Evolutionary conservation across 2,888 invertebrate species (phyloP), one percentile per base, ranked within the genome.

Genomic region (Ligdia adustata): DNA sequence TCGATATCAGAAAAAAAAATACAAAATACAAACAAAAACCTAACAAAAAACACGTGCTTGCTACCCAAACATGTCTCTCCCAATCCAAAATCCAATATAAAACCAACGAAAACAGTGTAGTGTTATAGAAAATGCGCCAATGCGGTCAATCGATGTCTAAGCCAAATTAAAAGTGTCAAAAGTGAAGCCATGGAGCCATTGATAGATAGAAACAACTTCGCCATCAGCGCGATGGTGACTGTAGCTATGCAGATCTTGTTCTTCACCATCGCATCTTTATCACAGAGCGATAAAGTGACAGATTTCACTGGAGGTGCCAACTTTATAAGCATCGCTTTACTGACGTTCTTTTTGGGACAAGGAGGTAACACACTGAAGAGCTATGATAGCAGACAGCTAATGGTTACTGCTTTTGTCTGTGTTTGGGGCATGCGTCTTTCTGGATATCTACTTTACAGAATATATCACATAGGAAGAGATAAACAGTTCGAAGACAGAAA

Each of bases 221-320:
- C 95, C 57, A 94, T 97, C 57, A 96, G 96, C 82, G 96, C 95
- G 15, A 95, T 96, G 81, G 95, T 96, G 34, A 95, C 95, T 0
- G 94, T 95, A 16, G 92, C 92, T 13, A 94, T 97, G 95, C 98
- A 98, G 86, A 91, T 97, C 41, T 91, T 96, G 39, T 98, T 97
- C 87, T 98, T 98, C 84, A 91, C 94, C 24, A 93, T 98, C 62
- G 97, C 97, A 27, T 95, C 96, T 3, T 92, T 94, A 42, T 95
- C 96, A 64, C 96, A 97, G 80, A 93, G 95, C 87, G 97, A 98
- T 78, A 97, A 97, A 87, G 91, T 98, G 45, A 96, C 97, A 0
- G 98, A 98, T 82, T 97, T 98, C 86, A 97, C 97, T 51, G 97
- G 98, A 4, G 98, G 98, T 44, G 95, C 96, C 43, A 98, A 98